Conservation (phyloP, 2,888 invertebrate genomes). For the Drepanosiphum platanoidis region DNA sequence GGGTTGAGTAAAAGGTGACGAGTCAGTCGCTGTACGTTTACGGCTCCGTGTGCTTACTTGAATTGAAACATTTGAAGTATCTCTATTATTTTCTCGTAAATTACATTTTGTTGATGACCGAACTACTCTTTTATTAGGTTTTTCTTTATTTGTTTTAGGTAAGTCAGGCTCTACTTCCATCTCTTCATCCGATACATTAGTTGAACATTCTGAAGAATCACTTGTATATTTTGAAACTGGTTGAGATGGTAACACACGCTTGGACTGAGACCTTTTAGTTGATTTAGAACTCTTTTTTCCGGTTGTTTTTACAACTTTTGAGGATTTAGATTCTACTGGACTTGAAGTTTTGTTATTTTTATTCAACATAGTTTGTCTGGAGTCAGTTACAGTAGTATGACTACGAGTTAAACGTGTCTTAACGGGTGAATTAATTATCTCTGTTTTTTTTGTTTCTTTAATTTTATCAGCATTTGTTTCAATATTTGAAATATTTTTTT, state of each 20-base stretch:
- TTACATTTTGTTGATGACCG: slow-evolving; percentile 1
- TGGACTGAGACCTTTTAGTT: neutral
- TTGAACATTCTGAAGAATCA: slow-evolving; percentile 20
- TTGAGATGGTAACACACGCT: neutral
- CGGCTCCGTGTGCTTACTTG: slow-evolving; percentile 4
- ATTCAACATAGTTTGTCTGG: neutral
- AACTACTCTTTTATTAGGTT: neutral
- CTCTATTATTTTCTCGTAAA: neutral
- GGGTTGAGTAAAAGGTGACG: neutral
- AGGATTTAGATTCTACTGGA: slow-evolving; percentile 9
- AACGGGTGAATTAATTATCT: neutral
- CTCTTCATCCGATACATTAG: neutral
- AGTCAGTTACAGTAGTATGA: slow-evolving; percentile 15
- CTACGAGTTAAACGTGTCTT: neutral
- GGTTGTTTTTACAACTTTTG: slow-evolving; percentile 20
- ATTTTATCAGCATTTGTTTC: neutral
- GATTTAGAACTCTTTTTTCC: slow-evolving; percentile 3
- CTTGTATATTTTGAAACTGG: neutral
- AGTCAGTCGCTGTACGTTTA: slow-evolving; percentile 38
- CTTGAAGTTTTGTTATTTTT: slow-evolving; percentile 11
- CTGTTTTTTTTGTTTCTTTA: neutral
- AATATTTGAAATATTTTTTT: neutral
- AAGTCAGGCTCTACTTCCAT: neutral
- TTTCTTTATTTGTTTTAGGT: slow-evolving; percentile 6
- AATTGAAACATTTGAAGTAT: neutral